phyloP scores from a whole-genome alignment of 2,888 invertebrate genomes.

The Carpatolechia fugitivella region DNA sequence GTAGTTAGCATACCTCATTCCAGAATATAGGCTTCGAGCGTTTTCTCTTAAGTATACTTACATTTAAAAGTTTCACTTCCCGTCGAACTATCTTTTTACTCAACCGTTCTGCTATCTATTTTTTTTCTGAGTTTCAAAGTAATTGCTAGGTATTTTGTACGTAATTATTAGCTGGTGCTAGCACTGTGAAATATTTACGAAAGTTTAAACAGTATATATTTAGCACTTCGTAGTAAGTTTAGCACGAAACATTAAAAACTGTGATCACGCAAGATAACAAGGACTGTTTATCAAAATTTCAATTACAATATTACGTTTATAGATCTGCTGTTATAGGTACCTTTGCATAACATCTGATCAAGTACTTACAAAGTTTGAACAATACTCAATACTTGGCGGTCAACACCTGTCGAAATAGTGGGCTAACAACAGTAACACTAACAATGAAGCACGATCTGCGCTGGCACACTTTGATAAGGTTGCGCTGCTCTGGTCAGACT shows the following conservation, averaged over 20 bases:
- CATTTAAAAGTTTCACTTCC: constrained; percentile 36
- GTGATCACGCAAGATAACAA: neutral
- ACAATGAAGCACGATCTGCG: constrained; percentile 27
- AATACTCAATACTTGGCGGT: constrained; percentile 14
- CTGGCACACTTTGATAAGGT: constrained; percentile 28
- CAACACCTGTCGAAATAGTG: constrained; percentile 29
- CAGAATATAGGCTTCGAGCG: constrained; percentile 28
- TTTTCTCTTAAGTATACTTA: constrained; percentile 25
- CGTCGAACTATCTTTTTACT: constrained; percentile 19
- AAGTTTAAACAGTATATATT: neutral
- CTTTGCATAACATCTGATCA: constrained; percentile 3
- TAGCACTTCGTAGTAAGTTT: too few relatives aligned
- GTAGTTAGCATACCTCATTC: constrained; percentile 34
- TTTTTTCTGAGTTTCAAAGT: neutral
- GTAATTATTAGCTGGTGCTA: neutral
- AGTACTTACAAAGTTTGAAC: constrained; percentile 5
- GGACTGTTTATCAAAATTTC: neutral
- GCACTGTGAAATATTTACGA: neutral
- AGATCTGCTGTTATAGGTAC: too few relatives aligned
- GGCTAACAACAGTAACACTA: constrained; percentile 9
- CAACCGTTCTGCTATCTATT: constrained; percentile 2
- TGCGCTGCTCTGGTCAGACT: constrained; percentile 7
- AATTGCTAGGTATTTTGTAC: neutral
- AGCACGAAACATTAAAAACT: too few relatives aligned
- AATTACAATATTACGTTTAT: neutral